A percentile compares a stretch with the other conserved stretches of the same genome.
phyloP scores from a whole-genome alignment of 2,113 vertebrate genomes.

The Rhabdornis inornatus region DNA sequence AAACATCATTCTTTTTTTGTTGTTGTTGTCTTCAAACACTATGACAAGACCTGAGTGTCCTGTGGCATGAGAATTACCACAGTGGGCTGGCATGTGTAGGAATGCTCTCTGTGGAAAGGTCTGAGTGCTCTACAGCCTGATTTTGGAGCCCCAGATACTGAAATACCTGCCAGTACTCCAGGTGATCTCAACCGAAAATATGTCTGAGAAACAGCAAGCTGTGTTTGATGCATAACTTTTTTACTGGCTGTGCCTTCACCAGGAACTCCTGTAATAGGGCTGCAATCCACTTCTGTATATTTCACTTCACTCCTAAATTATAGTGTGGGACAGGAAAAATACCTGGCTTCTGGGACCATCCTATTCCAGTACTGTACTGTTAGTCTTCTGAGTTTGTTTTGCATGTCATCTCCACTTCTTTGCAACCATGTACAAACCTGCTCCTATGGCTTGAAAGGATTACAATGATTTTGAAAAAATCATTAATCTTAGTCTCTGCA shows the following conservation, averaged over 20 bases:
- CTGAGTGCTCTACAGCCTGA: not conserved
- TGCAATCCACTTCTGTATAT: not conserved
- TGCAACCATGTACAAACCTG: not conserved
- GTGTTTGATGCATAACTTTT: not conserved
- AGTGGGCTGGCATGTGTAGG: not conserved
- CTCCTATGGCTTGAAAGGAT: not conserved
- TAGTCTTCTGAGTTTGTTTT: not conserved
- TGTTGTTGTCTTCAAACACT: not conserved
- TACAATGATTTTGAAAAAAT: not conserved
- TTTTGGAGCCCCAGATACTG: not conserved
- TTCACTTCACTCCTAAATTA: not conserved
- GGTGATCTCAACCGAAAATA: not conserved
- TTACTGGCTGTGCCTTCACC: not conserved
- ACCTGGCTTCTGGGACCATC: not conserved
- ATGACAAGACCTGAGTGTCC: not conserved
- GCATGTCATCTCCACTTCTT: not conserved
- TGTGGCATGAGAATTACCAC: not conserved
- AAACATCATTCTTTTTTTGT: accelerated
- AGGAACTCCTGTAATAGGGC: not conserved
- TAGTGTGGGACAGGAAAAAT: not conserved
- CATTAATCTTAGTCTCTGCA: not conserved
- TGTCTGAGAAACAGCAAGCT: not conserved
- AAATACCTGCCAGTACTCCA: not conserved
- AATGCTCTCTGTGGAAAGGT: not conserved
- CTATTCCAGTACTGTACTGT: not conserved